Percentiles rank a stretch among this genome's conserved stretches.
These are phyloP conservation scores for Cheilosia soror DNA, from an alignment of 2,888 invertebrate species.

Conservation along the genomic window DNA sequence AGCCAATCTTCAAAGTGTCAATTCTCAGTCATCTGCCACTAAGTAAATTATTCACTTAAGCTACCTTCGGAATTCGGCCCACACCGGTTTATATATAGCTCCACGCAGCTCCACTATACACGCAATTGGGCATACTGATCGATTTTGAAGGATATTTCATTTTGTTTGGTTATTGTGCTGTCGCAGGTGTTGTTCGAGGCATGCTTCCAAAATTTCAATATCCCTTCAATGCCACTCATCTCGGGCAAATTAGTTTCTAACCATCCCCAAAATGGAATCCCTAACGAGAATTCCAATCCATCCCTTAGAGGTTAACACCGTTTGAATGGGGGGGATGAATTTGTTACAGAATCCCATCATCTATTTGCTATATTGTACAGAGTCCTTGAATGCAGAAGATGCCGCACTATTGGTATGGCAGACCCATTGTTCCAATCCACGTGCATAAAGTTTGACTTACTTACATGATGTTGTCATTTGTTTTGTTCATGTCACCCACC, in stretches of 20 bases:
- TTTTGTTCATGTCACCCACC: constrained; percentile 61
- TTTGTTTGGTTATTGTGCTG: constrained; percentile 2
- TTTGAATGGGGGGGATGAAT: neutral
- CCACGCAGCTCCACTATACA: too few relatives aligned
- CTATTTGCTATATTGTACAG: constrained; percentile 29
- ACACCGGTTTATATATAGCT: too few relatives aligned
- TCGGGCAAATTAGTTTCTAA: constrained; percentile 55
- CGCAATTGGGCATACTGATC: constrained; percentile 6
- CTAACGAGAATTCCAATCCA: constrained; percentile 39
- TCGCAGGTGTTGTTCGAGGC: constrained; percentile 32
- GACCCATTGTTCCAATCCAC: constrained; percentile 68
- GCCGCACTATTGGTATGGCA: constrained; percentile 29
- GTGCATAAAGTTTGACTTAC: constrained; percentile 71
- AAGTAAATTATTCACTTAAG: neutral
- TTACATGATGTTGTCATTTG: constrained; percentile 74
- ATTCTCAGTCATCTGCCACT: neutral
- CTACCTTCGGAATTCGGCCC: too few relatives aligned
- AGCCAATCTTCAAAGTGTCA: neutral
- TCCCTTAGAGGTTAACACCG: constrained; percentile 12
- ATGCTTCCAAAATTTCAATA: constrained; percentile 60
- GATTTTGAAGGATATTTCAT: constrained; percentile 11
- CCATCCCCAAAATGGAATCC: constrained; percentile 34
- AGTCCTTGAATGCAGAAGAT: constrained; percentile 45
- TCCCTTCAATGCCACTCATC: constrained; percentile 49
- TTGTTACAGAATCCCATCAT: constrained; percentile 25